Conservation (phyloP, 1,140 invertebrate species). For the Micrasema longulum region DNA sequence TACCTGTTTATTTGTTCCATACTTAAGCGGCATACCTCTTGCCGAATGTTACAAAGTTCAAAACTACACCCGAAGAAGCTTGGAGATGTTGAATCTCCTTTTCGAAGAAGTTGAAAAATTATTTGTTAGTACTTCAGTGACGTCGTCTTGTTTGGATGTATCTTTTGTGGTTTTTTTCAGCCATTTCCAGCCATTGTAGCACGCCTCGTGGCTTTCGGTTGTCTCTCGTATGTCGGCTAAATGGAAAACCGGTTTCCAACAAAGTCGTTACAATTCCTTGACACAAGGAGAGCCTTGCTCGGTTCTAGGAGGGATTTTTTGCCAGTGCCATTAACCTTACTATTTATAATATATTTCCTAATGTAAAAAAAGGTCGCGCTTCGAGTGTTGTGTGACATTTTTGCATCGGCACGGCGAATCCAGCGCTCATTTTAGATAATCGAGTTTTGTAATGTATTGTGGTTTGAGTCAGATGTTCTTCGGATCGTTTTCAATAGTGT, state of each 20-base stretch:
- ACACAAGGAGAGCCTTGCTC: constrained; percentile 37
- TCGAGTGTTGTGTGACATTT: constrained; percentile 35
- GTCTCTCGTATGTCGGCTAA: constrained; percentile 34
- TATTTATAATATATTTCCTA: constrained; percentile 15
- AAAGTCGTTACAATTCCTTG: constrained; percentile 52
- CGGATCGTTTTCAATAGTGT: not conserved
- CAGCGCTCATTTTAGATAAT: not conserved
- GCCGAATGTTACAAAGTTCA: too few relatives aligned
- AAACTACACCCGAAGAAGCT: not conserved
- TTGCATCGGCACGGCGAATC: not conserved
- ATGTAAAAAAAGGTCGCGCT: constrained; percentile 27
- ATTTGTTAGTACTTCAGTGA: too few relatives aligned
- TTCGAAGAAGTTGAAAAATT: too few relatives aligned
- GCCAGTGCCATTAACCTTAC: constrained; percentile 42
- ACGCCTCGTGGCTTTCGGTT: constrained; percentile 48
- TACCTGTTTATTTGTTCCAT: too few relatives aligned
- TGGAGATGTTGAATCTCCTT: too few relatives aligned
- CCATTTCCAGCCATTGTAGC: constrained; percentile 41
- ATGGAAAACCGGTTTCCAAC: constrained; percentile 49
- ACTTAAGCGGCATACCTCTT: too few relatives aligned
- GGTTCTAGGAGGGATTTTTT: constrained; percentile 39
- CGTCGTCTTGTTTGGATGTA: too few relatives aligned
- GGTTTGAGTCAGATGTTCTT: constrained; percentile 4
- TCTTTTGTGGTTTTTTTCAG: constrained; percentile 31
- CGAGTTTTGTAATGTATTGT: constrained; percentile 11